Conservation (phyloP, 2,797 vertebrate species). For the Streptopelia turtur region DNA sequence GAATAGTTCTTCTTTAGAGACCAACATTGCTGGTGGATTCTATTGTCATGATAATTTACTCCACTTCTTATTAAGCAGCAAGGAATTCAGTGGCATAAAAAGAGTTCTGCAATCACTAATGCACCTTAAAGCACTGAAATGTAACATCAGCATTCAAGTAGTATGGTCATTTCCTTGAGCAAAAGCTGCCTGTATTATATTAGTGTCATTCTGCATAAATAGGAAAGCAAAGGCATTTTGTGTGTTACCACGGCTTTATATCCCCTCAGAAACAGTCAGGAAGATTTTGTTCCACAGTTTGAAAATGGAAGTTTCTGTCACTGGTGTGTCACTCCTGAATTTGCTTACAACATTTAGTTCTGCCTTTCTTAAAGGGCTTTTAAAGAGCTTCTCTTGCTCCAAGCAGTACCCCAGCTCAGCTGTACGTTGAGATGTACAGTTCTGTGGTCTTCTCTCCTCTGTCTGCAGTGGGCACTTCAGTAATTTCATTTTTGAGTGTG, state of each 20-base stretch:
- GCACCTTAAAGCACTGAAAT: neutral
- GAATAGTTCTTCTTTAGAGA: neutral
- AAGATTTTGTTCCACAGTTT: neutral
- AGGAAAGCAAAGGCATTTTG: neutral
- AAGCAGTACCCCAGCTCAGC: neutral
- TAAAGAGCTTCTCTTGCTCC: neutral
- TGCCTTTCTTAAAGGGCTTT: neutral
- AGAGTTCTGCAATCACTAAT: neutral
- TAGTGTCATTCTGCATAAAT: neutral
- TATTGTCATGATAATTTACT: neutral
- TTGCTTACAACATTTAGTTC: accelerated
- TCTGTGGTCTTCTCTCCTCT: neutral
- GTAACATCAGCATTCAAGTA: neutral
- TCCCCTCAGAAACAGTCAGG: neutral
- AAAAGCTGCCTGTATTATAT: neutral
- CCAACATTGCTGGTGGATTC: neutral
- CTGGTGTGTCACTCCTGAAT: neutral
- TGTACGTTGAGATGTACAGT: neutral
- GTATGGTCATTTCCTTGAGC: neutral
- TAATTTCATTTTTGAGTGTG: neutral
- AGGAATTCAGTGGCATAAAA: neutral
- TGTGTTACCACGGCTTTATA: neutral
- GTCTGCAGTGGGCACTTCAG: neutral
- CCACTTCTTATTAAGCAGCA: neutral
- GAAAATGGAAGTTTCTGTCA: neutral